Percentiles rank a stretch among this genome's conserved stretches.
phyloP scores from a whole-genome alignment of 2,797 vertebrate species.

The Peromyscus melanophrys region DNA sequence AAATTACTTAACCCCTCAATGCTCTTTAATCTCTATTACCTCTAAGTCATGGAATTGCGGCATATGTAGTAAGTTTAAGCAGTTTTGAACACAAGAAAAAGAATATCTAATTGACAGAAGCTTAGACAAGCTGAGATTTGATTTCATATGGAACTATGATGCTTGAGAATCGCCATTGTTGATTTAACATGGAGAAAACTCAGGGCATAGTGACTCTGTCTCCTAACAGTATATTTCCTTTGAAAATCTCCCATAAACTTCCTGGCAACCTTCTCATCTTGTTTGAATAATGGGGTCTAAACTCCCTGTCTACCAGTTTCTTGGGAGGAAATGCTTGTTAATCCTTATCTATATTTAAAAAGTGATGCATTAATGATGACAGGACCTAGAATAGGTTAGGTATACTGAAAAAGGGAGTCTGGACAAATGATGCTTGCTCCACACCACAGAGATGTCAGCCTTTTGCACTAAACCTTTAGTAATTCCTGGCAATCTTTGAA shows the following conservation, averaged over 20 bases:
- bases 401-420: not conserved
- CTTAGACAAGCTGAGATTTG: not conserved
- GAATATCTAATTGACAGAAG: not conserved
- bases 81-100: not conserved
- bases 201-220: not conserved
- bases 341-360: not conserved
- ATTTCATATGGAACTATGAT: not conserved
- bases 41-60: not conserved
- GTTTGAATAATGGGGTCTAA: not conserved
- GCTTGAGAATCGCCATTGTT: not conserved
- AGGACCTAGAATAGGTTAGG: not conserved
- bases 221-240: not conserved
- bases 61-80: not conserved
- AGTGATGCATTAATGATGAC: not conserved
- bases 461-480: not conserved
- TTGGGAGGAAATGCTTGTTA: not conserved
- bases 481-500: not conserved
- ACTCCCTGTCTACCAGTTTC: not conserved
- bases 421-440: not conserved
- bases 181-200: not conserved
- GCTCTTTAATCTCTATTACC: not conserved
- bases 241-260: not conserved
- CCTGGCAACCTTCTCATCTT: not conserved
- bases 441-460: not conserved
- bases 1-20: not conserved